Conservation (phyloP, 2,797 vertebrate species). For the Siniperca obscura region DNA sequence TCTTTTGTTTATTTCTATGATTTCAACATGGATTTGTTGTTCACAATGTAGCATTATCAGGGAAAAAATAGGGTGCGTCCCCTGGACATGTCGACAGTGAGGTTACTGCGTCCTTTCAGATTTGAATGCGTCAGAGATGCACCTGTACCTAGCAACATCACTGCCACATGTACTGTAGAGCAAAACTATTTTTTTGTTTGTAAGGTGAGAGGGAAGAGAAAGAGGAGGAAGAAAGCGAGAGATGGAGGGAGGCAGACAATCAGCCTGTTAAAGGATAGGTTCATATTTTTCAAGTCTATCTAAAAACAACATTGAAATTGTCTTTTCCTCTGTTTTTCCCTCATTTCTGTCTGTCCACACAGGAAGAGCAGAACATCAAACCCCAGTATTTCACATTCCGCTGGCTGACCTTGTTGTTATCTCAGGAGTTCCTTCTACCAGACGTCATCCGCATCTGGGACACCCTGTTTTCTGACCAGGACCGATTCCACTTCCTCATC, state of each 20-base stretch:
- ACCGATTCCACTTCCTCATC: conserved; percentile 95
- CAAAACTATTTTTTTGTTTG: background rate
- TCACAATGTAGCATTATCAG: no score
- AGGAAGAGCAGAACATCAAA: conserved; percentile 99
- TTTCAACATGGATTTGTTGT: no score
- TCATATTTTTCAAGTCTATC: background rate
- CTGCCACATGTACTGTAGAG: background rate
- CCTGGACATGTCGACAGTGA: no score
- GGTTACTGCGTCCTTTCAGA: no score
- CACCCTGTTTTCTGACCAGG: conserved; percentile 93
- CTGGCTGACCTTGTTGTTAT: conserved; percentile 96
- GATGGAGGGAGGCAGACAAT: background rate
- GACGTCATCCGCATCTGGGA: conserved; percentile 99
- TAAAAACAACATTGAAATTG: background rate
- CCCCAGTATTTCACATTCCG: conserved; percentile 99
- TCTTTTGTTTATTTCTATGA: no score
- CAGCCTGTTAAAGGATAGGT: background rate
- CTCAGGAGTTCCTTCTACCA: conserved; percentile 97
- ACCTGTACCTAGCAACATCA: no score
- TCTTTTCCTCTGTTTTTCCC: background rate
- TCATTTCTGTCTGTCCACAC: conserved; percentile 21
- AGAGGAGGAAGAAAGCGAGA: background rate
- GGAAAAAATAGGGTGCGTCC: no score
- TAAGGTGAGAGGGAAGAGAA: background rate
- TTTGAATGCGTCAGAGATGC: no score